Evolutionary conservation across 2,113 vertebrate species (phyloP), one percentile per base, ranked within the genome.

Genomic region (Caranx melampygus): DNA sequence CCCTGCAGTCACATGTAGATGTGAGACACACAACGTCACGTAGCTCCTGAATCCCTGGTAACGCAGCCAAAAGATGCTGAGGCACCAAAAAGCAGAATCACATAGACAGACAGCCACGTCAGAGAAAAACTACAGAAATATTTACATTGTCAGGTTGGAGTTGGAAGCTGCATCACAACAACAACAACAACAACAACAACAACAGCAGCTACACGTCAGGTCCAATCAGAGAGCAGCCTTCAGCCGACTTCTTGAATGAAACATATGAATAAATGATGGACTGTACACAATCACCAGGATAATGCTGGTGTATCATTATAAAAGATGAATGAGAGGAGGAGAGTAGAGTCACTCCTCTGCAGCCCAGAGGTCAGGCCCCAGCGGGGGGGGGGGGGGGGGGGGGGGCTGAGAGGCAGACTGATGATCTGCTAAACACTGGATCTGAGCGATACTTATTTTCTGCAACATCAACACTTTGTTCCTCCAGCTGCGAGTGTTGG

Each of bases 291-390:
- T 58, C 20, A 47, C 8, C 15, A 49, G 76, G 6, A 13, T 67
- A 7, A 54, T 69, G 45, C 16, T 16, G 15, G 57, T 33, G 21
- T 42, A 61, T 69, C 8, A 62, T 51, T 26, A 16, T 62, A 52
- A 40, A 54, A 34, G n/a, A 69, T 75, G 31, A 66, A 64, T 68
- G 11, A 67, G 20, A n/a, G 57, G 33, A 6, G 33, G 47, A 31
- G 45, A n/a, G 16, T 6, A 33, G 31, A 61, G 52, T 11, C 21
- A 26, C 55, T 60, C 13, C 2, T 31, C 42, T 67, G 54, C 37
- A 26, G 15, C 4, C 49, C n/a, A 10, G 16, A 59, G 18, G 61
- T 75, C 42, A 64, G 3, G 15, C 55, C 45, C 12, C 12, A 64
- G 7, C 16, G 66, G n/a, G 3, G 8, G 20, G 15, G 20, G 10